Evolutionary conservation across 1,140 invertebrate genomes (phyloP).

Genomic region (Reticulitermes speratus): DNA sequence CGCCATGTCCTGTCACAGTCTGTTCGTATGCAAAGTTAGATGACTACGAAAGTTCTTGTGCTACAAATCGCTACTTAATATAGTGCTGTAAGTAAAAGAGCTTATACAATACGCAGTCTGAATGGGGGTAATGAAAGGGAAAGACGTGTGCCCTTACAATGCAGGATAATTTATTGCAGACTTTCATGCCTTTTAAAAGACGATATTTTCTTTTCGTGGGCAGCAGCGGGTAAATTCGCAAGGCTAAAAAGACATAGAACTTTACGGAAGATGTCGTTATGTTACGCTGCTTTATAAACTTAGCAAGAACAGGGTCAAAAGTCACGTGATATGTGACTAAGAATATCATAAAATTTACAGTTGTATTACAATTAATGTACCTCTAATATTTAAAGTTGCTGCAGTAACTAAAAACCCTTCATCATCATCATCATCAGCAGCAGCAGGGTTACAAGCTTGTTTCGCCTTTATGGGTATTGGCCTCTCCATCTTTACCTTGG

Average conservation of each 20-base stretch:
- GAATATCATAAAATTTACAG: neutral
- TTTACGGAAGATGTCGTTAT: neutral
- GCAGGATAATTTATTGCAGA: constrained; percentile 1
- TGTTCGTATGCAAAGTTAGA: too few relatives aligned
- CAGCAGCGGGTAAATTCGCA: neutral
- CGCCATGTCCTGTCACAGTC: too few relatives aligned
- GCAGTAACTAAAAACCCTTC: too few relatives aligned
- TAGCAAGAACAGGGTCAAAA: neutral
- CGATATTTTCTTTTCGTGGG: neutral
- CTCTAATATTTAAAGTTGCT: neutral
- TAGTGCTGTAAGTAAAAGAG: neutral
- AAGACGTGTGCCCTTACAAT: neutral
- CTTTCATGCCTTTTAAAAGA: neutral
- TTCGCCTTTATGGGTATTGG: too few relatives aligned
- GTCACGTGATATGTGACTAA: neutral
- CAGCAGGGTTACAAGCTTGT: too few relatives aligned
- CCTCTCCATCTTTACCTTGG: too few relatives aligned
- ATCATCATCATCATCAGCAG: too few relatives aligned
- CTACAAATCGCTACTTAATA: too few relatives aligned
- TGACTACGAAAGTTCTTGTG: too few relatives aligned
- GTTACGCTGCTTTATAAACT: neutral
- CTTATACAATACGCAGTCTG: neutral
- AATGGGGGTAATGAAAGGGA: neutral
- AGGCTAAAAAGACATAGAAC: neutral
- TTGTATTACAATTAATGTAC: neutral